Evolutionary conservation across 2,113 vertebrate genomes (phyloP).

Genomic region (Dasyurus viverrinus): DNA sequence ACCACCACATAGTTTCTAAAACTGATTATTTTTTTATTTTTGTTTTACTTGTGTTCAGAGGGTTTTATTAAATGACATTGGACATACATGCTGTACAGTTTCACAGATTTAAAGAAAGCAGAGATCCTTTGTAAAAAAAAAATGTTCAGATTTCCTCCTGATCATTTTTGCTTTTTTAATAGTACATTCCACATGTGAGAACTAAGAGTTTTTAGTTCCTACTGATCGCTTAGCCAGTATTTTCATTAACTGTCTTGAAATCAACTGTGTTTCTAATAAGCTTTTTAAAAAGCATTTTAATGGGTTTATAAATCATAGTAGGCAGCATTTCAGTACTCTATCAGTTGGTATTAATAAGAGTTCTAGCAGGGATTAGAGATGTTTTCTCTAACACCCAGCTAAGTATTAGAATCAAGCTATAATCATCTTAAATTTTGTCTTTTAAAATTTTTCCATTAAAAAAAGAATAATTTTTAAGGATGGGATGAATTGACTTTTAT

Average conservation of each 20-base stretch:
- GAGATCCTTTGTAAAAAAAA: background rate
- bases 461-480: slow-evolving; percentile 1
- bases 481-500: slow-evolving; percentile 31
- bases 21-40: slow-evolving; percentile 32
- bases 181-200: background rate
- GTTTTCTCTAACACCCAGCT: slow-evolving; percentile 15
- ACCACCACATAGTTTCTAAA: slow-evolving; percentile 2
- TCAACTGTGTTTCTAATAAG: slow-evolving; percentile 19
- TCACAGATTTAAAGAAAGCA: background rate
- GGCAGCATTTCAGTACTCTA: slow-evolving; percentile 3
- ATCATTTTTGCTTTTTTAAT: background rate
- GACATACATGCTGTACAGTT: slow-evolving; percentile 4
- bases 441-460: slow-evolving; percentile 12
- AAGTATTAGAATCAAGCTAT: slow-evolving; percentile 4
- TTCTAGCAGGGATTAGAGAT: background rate
- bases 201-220: slow-evolving; percentile 24
- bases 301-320: slow-evolving; percentile 29
- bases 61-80: slow-evolving; percentile 41
- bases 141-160: slow-evolving; percentile 4
- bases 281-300: slow-evolving; percentile 16
- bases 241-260: slow-evolving; percentile 30
- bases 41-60: slow-evolving; percentile 2
- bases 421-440: slow-evolving; percentile 6
- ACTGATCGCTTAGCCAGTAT: background rate
- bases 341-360: background rate